phyloP scores from a whole-genome alignment of 1,140 invertebrate species.

The Saccostrea cuccullata region DNA sequence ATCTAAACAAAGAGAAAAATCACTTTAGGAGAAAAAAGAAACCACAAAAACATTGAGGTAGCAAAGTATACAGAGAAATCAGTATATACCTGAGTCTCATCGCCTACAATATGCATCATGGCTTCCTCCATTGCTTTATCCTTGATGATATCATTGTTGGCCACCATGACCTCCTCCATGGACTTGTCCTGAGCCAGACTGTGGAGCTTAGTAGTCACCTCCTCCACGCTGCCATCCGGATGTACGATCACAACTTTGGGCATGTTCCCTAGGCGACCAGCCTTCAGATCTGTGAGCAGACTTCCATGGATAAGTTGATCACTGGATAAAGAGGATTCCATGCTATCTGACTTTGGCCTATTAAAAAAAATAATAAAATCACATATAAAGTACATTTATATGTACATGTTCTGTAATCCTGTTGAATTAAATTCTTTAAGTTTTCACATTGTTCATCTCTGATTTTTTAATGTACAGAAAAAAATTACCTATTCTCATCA shows the following conservation, averaged over 20 bases:
- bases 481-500: conserved; percentile 5
- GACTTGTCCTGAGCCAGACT: conserved; percentile 59
- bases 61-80: not conserved
- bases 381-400: not conserved
- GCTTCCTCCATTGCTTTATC: not conserved
- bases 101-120: conserved; percentile 1
- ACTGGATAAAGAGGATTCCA: conserved; percentile 57
- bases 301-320: conserved; percentile 71
- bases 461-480: not conserved
- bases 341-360: not conserved
- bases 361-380: not conserved
- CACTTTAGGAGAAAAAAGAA: too few species aligned
- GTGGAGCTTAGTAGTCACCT: conserved; percentile 71
- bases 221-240: conserved; percentile 73
- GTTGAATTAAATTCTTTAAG: too few species aligned
- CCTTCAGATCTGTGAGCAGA: conserved; percentile 70
- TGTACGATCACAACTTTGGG: conserved; percentile 75
- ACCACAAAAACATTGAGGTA: too few species aligned
- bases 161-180: conserved; percentile 56
- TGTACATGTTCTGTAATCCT: too few species aligned
- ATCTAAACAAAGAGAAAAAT: too few species aligned
- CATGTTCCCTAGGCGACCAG: conserved; percentile 69
- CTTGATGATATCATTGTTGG: not conserved
- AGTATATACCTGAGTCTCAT: conserved; percentile 11
- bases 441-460: not conserved